Evolutionary conservation across 2,797 vertebrate species (phyloP).

Genomic region (Acanthis flammea): DNA sequence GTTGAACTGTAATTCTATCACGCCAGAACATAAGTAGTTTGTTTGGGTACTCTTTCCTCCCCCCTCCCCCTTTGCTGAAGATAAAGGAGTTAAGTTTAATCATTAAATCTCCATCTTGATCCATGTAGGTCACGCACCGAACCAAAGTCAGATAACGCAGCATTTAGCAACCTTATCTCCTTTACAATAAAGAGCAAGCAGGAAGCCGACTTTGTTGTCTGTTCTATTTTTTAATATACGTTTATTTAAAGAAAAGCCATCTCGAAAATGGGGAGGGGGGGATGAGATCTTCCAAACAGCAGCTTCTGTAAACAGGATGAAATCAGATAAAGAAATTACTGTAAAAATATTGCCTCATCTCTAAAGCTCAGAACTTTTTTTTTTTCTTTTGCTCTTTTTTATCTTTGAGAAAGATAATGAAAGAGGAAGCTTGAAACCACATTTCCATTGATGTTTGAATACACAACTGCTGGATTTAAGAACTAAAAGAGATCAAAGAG

Average conservation of each 20-base stretch:
- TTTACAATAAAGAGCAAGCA: not conserved
- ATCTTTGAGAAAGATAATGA: constrained; percentile 93
- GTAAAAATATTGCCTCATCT: constrained; percentile 80
- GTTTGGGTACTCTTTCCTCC: constrained; percentile 52
- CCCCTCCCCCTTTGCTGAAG: constrained; percentile 2
- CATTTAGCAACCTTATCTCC: constrained; percentile 39
- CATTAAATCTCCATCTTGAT: constrained; percentile 66
- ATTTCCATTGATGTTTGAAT: constrained; percentile 92
- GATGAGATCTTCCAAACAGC: constrained; percentile 56
- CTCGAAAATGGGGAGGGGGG: not conserved
- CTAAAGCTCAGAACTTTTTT: constrained; percentile 74
- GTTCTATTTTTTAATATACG: constrained; percentile 41
- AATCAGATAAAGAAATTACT: constrained; percentile 83
- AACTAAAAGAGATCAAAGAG: constrained; percentile 91
- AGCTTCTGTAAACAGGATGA: constrained; percentile 77
- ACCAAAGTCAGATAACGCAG: constrained; percentile 36
- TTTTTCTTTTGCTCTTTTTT: constrained; percentile 74
- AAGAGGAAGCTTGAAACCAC: constrained; percentile 87
- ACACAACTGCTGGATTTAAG: constrained; percentile 91
- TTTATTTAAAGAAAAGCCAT: constrained; percentile 66
- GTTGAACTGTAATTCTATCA: constrained; percentile 35
- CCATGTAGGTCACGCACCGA: constrained; percentile 49
- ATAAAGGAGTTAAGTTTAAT: constrained; percentile 68
- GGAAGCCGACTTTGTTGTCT: constrained; percentile 17
- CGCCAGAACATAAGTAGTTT: constrained; percentile 32